Conservation (phyloP, 2,888 invertebrate genomes). For the Epiblema foenella region DNA sequence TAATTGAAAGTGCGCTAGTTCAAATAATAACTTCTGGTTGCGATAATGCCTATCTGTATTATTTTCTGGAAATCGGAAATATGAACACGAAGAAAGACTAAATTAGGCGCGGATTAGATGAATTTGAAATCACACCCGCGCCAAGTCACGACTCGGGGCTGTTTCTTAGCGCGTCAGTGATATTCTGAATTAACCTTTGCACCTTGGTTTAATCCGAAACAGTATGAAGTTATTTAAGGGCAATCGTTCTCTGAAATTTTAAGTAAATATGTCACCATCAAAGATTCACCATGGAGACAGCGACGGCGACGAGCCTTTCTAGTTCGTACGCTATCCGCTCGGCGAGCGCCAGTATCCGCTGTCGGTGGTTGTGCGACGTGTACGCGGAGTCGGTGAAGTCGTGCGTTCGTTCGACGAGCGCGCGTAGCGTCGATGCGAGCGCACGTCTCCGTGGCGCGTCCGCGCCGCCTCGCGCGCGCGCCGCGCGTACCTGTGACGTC, state of each 20-base stretch:
- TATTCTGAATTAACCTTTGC: neutral
- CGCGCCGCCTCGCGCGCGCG: slow-evolving; percentile 89
- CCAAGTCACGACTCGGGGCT: neutral
- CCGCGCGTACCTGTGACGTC: slow-evolving; percentile 94
- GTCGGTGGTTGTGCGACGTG: slow-evolving; percentile 98
- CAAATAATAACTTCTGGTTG: no score
- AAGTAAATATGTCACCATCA: neutral
- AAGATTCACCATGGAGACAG: slow-evolving; percentile 90
- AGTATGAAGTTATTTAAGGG: neutral
- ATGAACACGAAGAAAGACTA: neutral
- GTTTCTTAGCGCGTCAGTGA: neutral
- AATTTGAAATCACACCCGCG: neutral
- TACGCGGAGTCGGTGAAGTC: slow-evolving; percentile 99
- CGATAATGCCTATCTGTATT: no score
- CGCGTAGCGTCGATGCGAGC: slow-evolving; percentile 93
- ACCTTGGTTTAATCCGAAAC: neutral
- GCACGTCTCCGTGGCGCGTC: slow-evolving; percentile 89
- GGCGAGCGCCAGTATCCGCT: slow-evolving; percentile 95
- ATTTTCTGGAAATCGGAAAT: neutral
- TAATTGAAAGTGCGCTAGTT: neutral
- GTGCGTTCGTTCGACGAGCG: slow-evolving; percentile 96
- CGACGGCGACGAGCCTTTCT: slow-evolving; percentile 94
- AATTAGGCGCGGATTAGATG: neutral
- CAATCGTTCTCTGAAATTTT: neutral
- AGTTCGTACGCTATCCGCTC: slow-evolving; percentile 96